A percentile compares a stretch with the other conserved stretches of the same genome.
phyloP scores from a whole-genome alignment of 1,140 invertebrate genomes.

The Leguminivora glycinivorella region DNA sequence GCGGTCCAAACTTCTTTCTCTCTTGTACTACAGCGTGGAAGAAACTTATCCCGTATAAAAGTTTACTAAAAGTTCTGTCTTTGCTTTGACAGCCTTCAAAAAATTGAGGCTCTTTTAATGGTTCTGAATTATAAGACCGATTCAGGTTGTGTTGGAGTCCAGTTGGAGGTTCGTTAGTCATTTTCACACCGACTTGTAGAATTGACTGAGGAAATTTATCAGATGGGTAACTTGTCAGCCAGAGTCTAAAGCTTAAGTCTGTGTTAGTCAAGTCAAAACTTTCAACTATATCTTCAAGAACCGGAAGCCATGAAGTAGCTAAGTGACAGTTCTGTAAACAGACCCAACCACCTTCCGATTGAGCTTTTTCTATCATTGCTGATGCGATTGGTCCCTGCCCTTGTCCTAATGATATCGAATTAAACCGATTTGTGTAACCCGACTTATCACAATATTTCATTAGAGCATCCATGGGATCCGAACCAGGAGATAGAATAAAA shows the following conservation, averaged over 20 bases:
- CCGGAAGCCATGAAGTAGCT: slow-evolving; percentile 93
- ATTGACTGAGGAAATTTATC: slow-evolving; percentile 92
- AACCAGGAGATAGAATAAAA: slow-evolving; percentile 94
- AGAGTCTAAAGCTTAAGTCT: slow-evolving; percentile 85
- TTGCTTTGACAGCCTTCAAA: slow-evolving; percentile 84
- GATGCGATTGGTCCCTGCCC: slow-evolving; percentile 92
- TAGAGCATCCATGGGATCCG: slow-evolving; percentile 91
- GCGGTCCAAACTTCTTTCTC: slow-evolving; percentile 92
- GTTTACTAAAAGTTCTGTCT: slow-evolving; percentile 86
- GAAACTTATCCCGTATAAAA: slow-evolving; percentile 95
- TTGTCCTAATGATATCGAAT: slow-evolving; percentile 94
- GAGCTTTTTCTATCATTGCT: slow-evolving; percentile 87
- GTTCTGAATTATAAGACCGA: slow-evolving; percentile 90
- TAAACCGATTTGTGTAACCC: slow-evolving; percentile 87
- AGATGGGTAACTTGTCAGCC: slow-evolving; percentile 96
- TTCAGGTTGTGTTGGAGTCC: slow-evolving; percentile 93
- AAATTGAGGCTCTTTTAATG: slow-evolving; percentile 86
- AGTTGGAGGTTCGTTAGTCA: slow-evolving; percentile 96
- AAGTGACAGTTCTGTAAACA: slow-evolving; percentile 97
- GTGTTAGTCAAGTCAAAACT: slow-evolving; percentile 88
- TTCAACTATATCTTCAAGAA: slow-evolving; percentile 88
- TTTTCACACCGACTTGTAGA: slow-evolving; percentile 94
- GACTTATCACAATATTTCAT: slow-evolving; percentile 89
- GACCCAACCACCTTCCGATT: slow-evolving; percentile 90
- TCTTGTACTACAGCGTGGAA: slow-evolving; percentile 97